Evolutionary conservation across 2,113 vertebrate species (phyloP), one percentile per base, ranked within the genome.

Genomic region (Macrotis lagotis): DNA sequence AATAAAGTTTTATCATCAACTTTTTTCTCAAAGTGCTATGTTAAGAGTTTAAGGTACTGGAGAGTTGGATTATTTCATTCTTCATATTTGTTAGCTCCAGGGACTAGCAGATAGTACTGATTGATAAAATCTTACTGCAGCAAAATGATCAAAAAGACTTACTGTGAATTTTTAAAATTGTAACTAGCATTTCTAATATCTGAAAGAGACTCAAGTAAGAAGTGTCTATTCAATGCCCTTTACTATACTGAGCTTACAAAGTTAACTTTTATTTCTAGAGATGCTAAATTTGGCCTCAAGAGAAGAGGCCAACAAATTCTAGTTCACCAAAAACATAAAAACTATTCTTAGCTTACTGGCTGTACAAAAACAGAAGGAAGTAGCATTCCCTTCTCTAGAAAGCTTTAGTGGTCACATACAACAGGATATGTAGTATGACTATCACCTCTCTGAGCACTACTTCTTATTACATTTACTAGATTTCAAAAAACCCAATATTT

Each of bases 401-500:
- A 74, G 14, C 59, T 19, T 1, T n/a, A 37, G 31, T 6, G 28
- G 8, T 31, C 31, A 59, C 10, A 59, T 59, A 28, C 53, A 59
- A 59, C 2, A 11, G 9, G 31, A 28, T 59, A 59, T 59, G 26
- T 31, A 31, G 53, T 28, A 59, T 31, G 53, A 59, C 37, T 14
- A n/a, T 19, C 14, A 74, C 12, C 37, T 1, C 37, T 16, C 59
- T 16, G 31, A 74, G 37, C 37, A 74, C 1, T 14, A n/a, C 12
- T 74, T 74, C 31, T n/a, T 92, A 90, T 49, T 28, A 91, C 24
- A 94, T 49, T 55, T 50, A 51, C 8, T 0, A 48, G 52, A 93
- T 91, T 91, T 93, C 55, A 92, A 93, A 92, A 92, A 92, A 55
- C 9, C 10, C 59, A 66, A n/a, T n/a, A n/a, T n/a, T n/a, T n/a